Conservation (phyloP, 1,140 invertebrate genomes). For the Ruditapes philippinarum region DNA sequence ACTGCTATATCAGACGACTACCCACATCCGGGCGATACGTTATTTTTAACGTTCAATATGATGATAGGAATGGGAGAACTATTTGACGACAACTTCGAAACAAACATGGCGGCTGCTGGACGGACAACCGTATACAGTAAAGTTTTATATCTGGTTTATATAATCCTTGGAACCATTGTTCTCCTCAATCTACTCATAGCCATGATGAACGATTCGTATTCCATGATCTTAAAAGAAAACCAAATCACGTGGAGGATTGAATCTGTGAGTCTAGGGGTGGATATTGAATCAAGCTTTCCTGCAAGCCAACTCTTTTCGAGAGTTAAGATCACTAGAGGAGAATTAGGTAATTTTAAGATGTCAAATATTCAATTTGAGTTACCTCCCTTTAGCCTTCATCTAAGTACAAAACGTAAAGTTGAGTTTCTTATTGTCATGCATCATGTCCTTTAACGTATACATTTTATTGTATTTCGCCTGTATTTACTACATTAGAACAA, state of each 20-base stretch:
- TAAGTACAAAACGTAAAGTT: no score
- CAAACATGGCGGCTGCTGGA: constrained; percentile 68
- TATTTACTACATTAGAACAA: no score
- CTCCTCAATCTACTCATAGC: constrained; percentile 84
- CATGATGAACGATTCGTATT: constrained; percentile 85
- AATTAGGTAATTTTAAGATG: no score
- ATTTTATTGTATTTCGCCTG: no score
- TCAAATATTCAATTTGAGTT: no score
- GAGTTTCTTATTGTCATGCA: no score
- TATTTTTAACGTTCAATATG: constrained; percentile 80
- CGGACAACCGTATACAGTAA: constrained; percentile 67
- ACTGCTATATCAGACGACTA: constrained; percentile 64
- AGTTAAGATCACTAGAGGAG: constrained; percentile 25
- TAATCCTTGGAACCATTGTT: constrained; percentile 80
- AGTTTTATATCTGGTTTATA: constrained; percentile 81
- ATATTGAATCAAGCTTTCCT: constrained; percentile 78
- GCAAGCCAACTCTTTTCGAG: constrained; percentile 36
- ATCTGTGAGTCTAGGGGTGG: constrained; percentile 79
- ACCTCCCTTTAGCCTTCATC: no score
- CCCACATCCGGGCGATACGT: constrained; percentile 69
- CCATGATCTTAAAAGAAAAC: constrained; percentile 71
- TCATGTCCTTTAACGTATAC: no score
- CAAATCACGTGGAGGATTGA: constrained; percentile 79
- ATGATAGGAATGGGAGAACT: constrained; percentile 83
- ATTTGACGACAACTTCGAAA: constrained; percentile 71